phyloP scores from a whole-genome alignment of 1,140 invertebrate genomes.

The Neodiprion pinetum region DNA sequence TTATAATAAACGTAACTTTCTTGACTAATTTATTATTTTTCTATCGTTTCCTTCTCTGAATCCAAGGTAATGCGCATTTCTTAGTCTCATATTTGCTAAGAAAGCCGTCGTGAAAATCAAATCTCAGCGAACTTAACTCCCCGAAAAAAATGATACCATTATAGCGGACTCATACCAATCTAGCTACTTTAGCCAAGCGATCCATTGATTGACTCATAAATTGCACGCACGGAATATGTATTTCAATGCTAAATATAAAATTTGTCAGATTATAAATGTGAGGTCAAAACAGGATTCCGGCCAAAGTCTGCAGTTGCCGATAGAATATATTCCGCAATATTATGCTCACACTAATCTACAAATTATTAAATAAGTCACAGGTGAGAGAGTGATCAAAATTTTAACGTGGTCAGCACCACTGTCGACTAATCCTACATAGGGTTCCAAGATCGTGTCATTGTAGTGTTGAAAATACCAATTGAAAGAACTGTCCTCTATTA shows the following conservation, averaged over 20 bases:
- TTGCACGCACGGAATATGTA: too few relatives aligned
- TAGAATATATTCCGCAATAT: neutral
- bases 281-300: too few relatives aligned
- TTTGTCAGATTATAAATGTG: too few relatives aligned
- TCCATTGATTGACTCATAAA: too few relatives aligned
- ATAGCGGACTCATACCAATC: too few relatives aligned
- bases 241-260: too few relatives aligned
- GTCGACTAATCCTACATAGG: slow-evolving; percentile 64
- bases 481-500: slow-evolving; percentile 60
- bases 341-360: neutral
- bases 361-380: neutral
- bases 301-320: too few relatives aligned
- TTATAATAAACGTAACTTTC: slow-evolving; percentile 1
- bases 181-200: too few relatives aligned
- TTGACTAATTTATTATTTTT: neutral
- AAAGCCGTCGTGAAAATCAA: too few relatives aligned
- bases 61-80: neutral
- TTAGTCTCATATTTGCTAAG: too few relatives aligned
- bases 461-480: slow-evolving; percentile 84
- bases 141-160: too few relatives aligned
- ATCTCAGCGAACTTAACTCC: too few relatives aligned
- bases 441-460: slow-evolving; percentile 73
- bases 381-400: neutral
- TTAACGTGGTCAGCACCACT: slow-evolving; percentile 22
- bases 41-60: neutral